These are phyloP conservation scores for Cheumatopsyche charites DNA, from an alignment of 1,140 invertebrate species.

Conservation along the genomic window DNA sequence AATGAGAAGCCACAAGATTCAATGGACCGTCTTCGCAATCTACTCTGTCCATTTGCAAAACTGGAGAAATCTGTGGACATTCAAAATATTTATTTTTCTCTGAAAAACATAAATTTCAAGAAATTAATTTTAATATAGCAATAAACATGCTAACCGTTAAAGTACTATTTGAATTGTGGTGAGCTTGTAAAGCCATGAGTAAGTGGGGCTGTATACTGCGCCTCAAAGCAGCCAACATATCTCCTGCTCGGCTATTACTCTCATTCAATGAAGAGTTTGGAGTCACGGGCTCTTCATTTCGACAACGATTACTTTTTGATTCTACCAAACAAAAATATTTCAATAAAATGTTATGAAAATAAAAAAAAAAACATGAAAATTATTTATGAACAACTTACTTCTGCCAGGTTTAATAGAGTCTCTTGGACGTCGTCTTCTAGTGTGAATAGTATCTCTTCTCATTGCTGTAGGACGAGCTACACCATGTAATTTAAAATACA, in stretches of 20 bases:
- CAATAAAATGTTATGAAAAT: background rate
- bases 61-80: constrained; percentile 47
- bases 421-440: constrained; percentile 87
- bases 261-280: constrained; percentile 38
- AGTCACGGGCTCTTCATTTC: constrained; percentile 55
- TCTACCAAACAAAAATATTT: constrained; percentile 35
- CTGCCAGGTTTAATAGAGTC: constrained; percentile 63
- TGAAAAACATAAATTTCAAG: background rate
- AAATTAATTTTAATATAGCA: background rate
- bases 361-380: background rate
- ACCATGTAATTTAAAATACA: constrained; percentile 92
- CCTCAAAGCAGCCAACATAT: constrained; percentile 69
- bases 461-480: constrained; percentile 91
- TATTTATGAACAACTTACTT: constrained; percentile 47
- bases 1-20: constrained; percentile 59
- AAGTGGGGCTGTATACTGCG: constrained; percentile 69
- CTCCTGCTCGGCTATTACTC: constrained; percentile 56
- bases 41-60: constrained; percentile 53
- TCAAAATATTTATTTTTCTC: no score
- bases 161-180: constrained; percentile 50
- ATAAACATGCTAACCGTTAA: constrained; percentile 38
- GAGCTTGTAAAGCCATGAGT: constrained; percentile 65
- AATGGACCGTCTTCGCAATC: constrained; percentile 61
- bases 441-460: constrained; percentile 97
- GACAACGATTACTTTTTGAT: constrained; percentile 44